Evolutionary conservation across 2,888 invertebrate genomes (phyloP), one percentile per base, ranked within the genome.

Genomic region (Hyppa rectilinea): DNA sequence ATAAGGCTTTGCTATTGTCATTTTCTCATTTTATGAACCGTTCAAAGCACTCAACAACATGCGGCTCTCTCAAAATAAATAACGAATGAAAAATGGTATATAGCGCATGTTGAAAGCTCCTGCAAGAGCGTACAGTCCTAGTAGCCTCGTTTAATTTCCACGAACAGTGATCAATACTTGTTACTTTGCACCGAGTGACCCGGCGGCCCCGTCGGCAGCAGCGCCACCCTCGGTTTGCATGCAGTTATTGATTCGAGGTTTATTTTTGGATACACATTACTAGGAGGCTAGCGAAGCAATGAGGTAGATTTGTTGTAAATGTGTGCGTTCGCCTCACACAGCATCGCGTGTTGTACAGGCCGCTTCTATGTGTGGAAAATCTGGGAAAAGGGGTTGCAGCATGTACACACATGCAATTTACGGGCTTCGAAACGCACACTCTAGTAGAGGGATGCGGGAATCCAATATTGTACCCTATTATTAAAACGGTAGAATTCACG

Each of bases 111-210:
- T 23, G 0, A 14, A 36, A 38, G 4, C 53, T 58, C 52, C 53
- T 68, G 29, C 26, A 17, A 1, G 2, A 20, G 9, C 20, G 6
- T 68, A 7, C 5, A 36, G 20, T 53, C 76, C 81, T 59, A 34
- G 81, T 76, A 64, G 2, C 40, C 34, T 58, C 56, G 45, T 50
- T 29, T 47, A 9, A n/a, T 50, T 38, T 14, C 17, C 4, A 14
- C n/a, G n/a, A 38, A 50, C 6, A 45, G 20, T 12, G 45, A 56
- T 76, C 79, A 80, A 79, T 80, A 71, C n/a, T n/a, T n/a, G n/a
- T n/a, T n/a, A n/a, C 63, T 47, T 55, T 60, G 80, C 55, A 70
- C n/a, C 12, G n/a, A n/a, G n/a, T n/a, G n/a, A n/a, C n/a, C n/a
- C n/a, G n/a, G n/a, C n/a, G n/a, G n/a, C n/a, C n/a, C n/a, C n/a